A percentile compares a stretch with the other conserved stretches of the same genome.
Evolutionary conservation across 2,113 vertebrate species (phyloP).

Genomic region (Vulpes ferrilata): DNA sequence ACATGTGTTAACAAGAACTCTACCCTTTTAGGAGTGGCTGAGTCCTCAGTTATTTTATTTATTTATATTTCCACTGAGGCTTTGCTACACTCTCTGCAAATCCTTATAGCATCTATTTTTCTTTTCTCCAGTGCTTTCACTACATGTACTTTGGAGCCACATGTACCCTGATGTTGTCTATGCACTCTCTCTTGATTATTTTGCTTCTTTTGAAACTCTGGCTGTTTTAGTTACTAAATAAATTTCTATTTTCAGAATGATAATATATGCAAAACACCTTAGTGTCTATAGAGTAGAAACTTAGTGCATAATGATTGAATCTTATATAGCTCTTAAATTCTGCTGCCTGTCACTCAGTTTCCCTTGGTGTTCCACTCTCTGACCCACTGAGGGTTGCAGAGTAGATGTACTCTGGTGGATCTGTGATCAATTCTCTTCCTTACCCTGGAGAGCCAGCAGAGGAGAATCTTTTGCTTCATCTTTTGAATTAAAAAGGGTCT

Average conservation of each 20-base stretch:
- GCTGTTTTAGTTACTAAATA: neutral
- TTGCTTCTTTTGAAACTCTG: neutral
- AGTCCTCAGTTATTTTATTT: neutral
- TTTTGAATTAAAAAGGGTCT: neutral
- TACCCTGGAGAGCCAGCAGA: neutral
- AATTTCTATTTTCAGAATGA: neutral
- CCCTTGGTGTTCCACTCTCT: neutral
- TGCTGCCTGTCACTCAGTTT: neutral
- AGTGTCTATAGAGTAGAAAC: neutral
- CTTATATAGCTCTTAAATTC: neutral
- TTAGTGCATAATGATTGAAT: neutral
- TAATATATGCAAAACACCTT: constrained; percentile 6
- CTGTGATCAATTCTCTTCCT: neutral
- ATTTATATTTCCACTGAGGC: neutral
- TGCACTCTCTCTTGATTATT: neutral
- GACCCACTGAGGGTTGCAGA: neutral
- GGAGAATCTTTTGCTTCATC: neutral
- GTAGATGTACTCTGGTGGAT: neutral
- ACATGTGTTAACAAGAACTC: neutral
- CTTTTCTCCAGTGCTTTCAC: neutral
- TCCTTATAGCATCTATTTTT: neutral
- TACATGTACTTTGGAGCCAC: neutral
- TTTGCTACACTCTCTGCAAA: neutral
- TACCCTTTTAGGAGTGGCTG: neutral
- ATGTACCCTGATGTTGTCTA: neutral